Conservation (phyloP, 1,140 invertebrate species). For the Leptinotarsa lineolata region DNA sequence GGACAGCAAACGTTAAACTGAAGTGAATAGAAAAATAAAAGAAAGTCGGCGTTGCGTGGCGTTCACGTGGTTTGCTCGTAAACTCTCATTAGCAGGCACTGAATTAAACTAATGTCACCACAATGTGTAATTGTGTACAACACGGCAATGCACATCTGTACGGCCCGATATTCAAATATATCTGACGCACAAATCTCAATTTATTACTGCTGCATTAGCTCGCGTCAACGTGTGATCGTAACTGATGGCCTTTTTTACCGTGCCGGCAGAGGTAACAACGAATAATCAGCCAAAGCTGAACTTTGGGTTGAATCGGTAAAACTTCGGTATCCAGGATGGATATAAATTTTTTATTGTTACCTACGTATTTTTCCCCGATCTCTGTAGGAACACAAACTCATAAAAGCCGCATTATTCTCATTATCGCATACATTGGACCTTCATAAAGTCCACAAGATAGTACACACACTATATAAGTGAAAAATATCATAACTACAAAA, state of each 20-base stretch:
- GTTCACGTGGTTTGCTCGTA: slow-evolving; percentile 47
- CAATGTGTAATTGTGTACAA: slow-evolving; percentile 53
- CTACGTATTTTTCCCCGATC: too few species aligned
- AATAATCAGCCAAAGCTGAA: too few species aligned
- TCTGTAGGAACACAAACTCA: too few species aligned
- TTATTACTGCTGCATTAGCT: slow-evolving; percentile 49
- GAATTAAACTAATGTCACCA: slow-evolving; percentile 55
- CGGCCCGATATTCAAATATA: slow-evolving; percentile 51
- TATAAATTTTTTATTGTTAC: too few species aligned
- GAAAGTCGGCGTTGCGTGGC: slow-evolving; percentile 29
- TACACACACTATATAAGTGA: too few species aligned
- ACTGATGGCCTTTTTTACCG: slow-evolving; percentile 41
- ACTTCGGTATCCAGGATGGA: too few species aligned
- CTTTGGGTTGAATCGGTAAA: too few species aligned
- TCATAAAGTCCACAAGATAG: too few species aligned
- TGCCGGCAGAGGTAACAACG: background rate
- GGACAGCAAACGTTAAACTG: slow-evolving; percentile 37
- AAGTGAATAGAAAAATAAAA: slow-evolving; percentile 24
- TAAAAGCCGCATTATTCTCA: too few species aligned
- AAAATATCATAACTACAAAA: too few species aligned
- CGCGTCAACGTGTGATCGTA: slow-evolving; percentile 48
- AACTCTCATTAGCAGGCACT: slow-evolving; percentile 52
- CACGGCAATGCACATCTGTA: slow-evolving; percentile 41
- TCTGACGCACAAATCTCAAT: slow-evolving; percentile 54
- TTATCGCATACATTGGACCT: too few species aligned